Percentiles rank a stretch among this genome's conserved stretches.
These are phyloP conservation scores for Rhorus exstirpatorius DNA, from an alignment of 2,888 invertebrate genomes.

Conservation along the genomic window DNA sequence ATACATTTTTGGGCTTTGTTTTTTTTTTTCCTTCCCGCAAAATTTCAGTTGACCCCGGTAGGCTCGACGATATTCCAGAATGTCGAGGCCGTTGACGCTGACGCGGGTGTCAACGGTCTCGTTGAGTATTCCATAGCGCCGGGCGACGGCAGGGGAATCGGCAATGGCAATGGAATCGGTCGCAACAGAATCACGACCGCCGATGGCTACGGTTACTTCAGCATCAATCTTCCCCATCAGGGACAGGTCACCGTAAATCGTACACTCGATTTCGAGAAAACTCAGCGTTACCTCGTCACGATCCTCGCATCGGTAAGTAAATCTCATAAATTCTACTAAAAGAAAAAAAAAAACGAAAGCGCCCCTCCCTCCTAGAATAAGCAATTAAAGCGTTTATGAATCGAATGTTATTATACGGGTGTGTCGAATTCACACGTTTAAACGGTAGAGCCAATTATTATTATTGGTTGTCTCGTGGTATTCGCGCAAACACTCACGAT, in stretches of 20 bases:
- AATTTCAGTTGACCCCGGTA: slow-evolving; percentile 93
- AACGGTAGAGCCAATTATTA: slow-evolving; percentile 51
- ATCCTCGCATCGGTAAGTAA: slow-evolving; percentile 93
- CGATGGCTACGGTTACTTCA: slow-evolving; percentile 94
- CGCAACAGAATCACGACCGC: slow-evolving; percentile 88
- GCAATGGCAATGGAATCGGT: slow-evolving; percentile 88
- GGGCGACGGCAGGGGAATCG: slow-evolving; percentile 88
- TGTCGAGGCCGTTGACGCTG: slow-evolving; percentile 93
- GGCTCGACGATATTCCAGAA: slow-evolving; percentile 95
- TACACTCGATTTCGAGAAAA: slow-evolving; percentile 95
- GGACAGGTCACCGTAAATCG: slow-evolving; percentile 95
- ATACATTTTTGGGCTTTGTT: slow-evolving; percentile 4
- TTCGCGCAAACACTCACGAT: not conserved
- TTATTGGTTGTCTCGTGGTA: slow-evolving; percentile 42
- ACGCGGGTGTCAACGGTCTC: slow-evolving; percentile 95
- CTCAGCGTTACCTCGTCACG: slow-evolving; percentile 94
- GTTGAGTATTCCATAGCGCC: slow-evolving; percentile 95
- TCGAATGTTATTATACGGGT: slow-evolving; percentile 10
- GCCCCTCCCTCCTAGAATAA: not conserved
- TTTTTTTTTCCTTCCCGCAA: slow-evolving; percentile 61
- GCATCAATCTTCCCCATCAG: slow-evolving; percentile 95
- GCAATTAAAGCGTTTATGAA: not conserved
- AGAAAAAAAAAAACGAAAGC: not conserved
- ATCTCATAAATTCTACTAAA: not conserved
- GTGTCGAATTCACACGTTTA: slow-evolving; percentile 61